Percentiles rank a stretch among this genome's conserved stretches.
Conservation (phyloP, 2,888 invertebrate genomes). For the Volucella zonaria region DNA sequence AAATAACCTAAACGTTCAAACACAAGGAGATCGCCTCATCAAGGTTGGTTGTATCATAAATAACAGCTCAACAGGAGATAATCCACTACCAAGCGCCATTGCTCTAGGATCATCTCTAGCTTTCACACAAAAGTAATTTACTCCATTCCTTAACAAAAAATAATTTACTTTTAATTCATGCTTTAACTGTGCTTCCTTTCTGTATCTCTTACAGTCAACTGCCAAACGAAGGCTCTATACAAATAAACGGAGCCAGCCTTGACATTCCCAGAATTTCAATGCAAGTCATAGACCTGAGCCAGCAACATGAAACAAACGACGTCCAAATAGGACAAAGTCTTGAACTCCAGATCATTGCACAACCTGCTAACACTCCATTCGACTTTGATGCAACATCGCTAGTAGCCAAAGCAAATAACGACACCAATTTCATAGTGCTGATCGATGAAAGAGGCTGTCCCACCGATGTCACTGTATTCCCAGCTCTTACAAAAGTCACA, state of each 20-base stretch:
- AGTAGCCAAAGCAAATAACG: slow-evolving; percentile 90
- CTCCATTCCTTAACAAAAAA: slow-evolving; percentile 18
- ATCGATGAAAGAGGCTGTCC: slow-evolving; percentile 92
- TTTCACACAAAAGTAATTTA: slow-evolving; percentile 84
- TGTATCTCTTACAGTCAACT: slow-evolving; percentile 78
- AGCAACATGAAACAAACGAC: slow-evolving; percentile 85
- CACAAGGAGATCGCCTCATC: slow-evolving; percentile 91
- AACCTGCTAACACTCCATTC: slow-evolving; percentile 83
- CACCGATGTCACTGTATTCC: slow-evolving; percentile 86
- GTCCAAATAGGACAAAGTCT: slow-evolving; percentile 88
- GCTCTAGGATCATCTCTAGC: slow-evolving; percentile 85
- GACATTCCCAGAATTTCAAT: slow-evolving; percentile 82
- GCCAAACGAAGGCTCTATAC: slow-evolving; percentile 83
- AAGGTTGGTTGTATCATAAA: slow-evolving; percentile 90
- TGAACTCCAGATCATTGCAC: slow-evolving; percentile 85
- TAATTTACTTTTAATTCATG: background rate
- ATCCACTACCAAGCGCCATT: slow-evolving; percentile 83
- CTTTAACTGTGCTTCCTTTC: background rate
- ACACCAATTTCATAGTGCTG: slow-evolving; percentile 87
- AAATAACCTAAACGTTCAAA: slow-evolving; percentile 92
- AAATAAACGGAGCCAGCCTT: slow-evolving; percentile 75
- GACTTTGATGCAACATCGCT: slow-evolving; percentile 91
- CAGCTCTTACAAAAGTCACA: slow-evolving; percentile 82
- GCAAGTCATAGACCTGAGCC: slow-evolving; percentile 85
- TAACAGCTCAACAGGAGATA: slow-evolving; percentile 79